These are phyloP conservation scores for Ophion costatus DNA, from an alignment of 2,888 invertebrate species.

Conservation along the genomic window DNA sequence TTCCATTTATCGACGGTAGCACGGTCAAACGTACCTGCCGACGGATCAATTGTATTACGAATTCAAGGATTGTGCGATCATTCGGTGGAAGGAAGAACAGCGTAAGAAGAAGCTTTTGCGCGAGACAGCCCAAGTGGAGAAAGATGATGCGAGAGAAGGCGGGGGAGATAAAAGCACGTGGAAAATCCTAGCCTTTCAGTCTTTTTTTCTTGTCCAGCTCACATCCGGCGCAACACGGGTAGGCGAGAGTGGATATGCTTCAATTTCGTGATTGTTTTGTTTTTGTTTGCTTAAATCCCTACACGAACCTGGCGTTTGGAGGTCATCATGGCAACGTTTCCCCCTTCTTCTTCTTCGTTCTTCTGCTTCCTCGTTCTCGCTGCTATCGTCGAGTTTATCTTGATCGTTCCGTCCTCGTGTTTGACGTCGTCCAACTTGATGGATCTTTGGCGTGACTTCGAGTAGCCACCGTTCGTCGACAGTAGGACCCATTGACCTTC, in stretches of 20 bases:
- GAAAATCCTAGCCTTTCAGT: constrained; percentile 58
- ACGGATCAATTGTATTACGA: constrained; percentile 83
- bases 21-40: constrained; percentile 88
- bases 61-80: constrained; percentile 47
- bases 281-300: constrained; percentile 62
- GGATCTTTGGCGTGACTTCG: constrained; percentile 82
- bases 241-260: constrained; percentile 19
- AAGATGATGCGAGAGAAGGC: constrained; percentile 32
- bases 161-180: constrained; percentile 22
- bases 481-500: constrained; percentile 92
- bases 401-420: constrained; percentile 64
- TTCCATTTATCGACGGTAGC: constrained; percentile 88
- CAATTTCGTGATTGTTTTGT: constrained; percentile 46
- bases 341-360: constrained; percentile 64
- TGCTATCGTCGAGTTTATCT: constrained; percentile 53
- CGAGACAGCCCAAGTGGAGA: constrained; percentile 41
- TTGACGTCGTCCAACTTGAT: constrained; percentile 80
- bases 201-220: constrained; percentile 39
- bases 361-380: constrained; percentile 53
- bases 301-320: constrained; percentile 82
- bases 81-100: background rate
- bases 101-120: constrained; percentile 38
- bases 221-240: constrained; percentile 48
- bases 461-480: constrained; percentile 91
- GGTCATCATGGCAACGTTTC: constrained; percentile 77